A percentile compares a stretch with the other conserved stretches of the same genome.
Evolutionary conservation across 2,888 invertebrate species (phyloP).

Genomic region (Meloe dianella): DNA sequence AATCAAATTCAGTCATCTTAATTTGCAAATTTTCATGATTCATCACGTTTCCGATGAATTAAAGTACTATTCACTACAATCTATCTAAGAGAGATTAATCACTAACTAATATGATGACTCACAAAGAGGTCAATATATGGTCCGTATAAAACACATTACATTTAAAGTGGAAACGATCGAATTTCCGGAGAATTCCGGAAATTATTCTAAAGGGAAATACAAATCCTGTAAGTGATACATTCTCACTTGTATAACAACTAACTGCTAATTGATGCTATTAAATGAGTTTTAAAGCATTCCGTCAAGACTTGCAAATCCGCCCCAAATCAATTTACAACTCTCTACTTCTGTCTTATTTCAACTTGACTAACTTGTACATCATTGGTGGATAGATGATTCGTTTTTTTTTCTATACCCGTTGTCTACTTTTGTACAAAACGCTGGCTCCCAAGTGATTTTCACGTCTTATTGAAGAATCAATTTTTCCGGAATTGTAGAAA

Average conservation of each 20-base stretch:
- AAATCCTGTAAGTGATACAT: not conserved
- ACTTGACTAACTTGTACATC: not conserved
- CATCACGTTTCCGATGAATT: slow-evolving; percentile 44
- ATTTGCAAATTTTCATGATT: slow-evolving; percentile 43
- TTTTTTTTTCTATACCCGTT: not conserved
- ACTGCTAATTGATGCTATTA: not conserved
- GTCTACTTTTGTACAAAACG: not conserved
- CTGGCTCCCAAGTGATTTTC: not conserved
- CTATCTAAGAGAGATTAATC: slow-evolving; percentile 40
- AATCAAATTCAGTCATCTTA: slow-evolving; percentile 41
- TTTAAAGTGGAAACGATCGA: slow-evolving; percentile 7
- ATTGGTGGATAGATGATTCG: not conserved
- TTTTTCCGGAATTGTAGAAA: not conserved
- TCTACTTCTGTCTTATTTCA: not conserved
- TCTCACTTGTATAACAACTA: not conserved
- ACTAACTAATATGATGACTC: slow-evolving; percentile 32
- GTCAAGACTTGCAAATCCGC: slow-evolving; percentile 1
- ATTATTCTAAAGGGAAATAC: not conserved
- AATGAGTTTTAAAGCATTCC: not conserved
- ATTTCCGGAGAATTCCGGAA: not conserved
- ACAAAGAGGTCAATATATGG: slow-evolving; percentile 21
- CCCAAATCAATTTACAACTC: not conserved
- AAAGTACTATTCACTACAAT: slow-evolving; percentile 34
- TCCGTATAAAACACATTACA: not conserved
- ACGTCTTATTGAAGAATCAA: slow-evolving; percentile 1